Evolutionary conservation across 2,888 invertebrate genomes (phyloP).

Genomic region (Tetragonula carbonaria): DNA sequence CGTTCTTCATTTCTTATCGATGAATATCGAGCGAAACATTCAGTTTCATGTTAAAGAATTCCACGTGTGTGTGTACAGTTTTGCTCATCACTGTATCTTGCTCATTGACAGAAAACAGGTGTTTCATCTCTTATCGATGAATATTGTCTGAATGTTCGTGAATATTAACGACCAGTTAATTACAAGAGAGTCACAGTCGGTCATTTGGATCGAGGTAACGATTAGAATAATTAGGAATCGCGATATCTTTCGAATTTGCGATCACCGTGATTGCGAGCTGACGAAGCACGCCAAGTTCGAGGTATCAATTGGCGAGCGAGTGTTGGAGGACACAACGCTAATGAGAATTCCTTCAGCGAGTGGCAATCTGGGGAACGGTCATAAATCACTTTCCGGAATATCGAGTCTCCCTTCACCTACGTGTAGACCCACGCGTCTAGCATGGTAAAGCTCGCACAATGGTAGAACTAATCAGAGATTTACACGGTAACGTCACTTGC

Average conservation of each 20-base stretch:
- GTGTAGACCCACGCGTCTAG: background rate
- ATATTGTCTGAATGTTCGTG: too few species aligned
- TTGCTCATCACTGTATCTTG: too few species aligned
- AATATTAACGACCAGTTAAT: background rate
- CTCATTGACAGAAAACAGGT: too few species aligned
- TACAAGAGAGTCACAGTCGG: background rate
- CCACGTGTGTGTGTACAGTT: too few species aligned
- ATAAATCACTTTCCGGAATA: constrained; percentile 4
- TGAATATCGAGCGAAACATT: too few species aligned
- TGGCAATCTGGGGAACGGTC: background rate
- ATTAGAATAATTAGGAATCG: background rate
- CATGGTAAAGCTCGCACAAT: background rate
- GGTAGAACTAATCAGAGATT: background rate
- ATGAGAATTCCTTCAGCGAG: background rate
- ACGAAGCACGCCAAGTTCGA: background rate
- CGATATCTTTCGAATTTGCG: background rate
- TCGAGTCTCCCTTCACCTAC: background rate
- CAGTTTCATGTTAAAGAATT: too few species aligned
- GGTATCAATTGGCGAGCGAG: background rate
- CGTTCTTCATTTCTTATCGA: too few species aligned
- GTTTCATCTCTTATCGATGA: too few species aligned
- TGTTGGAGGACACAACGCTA: background rate
- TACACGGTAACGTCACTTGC: background rate
- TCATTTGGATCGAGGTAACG: background rate
- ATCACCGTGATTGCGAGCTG: background rate